A percentile compares a stretch with the other conserved stretches of the same genome.
phyloP scores from a whole-genome alignment of 2,797 vertebrate species.

The Oryzias sinensis region DNA sequence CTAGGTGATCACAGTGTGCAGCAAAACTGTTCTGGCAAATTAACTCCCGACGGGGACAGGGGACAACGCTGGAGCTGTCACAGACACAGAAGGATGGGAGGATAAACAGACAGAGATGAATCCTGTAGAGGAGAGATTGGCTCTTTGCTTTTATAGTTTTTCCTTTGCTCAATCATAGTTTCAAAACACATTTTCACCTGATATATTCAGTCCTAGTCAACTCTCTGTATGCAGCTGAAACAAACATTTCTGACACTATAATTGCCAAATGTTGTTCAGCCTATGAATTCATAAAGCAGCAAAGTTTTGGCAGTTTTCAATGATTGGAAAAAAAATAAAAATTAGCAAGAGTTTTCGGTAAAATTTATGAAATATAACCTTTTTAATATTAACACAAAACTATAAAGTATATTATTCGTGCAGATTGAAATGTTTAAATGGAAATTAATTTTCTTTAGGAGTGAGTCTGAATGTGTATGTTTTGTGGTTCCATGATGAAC shows the following conservation, averaged over 20 bases:
- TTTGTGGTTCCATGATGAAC: too few species aligned
- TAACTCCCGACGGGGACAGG: slow-evolving; percentile 68
- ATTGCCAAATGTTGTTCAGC: slow-evolving; percentile 10
- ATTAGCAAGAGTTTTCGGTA: too few species aligned
- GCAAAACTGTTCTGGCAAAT: slow-evolving; percentile 81
- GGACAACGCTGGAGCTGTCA: slow-evolving; percentile 67
- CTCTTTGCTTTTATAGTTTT: slow-evolving; percentile 9
- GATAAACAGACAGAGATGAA: slow-evolving; percentile 61
- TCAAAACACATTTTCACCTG: slow-evolving; percentile 30
- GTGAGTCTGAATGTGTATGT: too few species aligned
- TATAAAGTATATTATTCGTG: too few species aligned
- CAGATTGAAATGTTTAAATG: too few species aligned
- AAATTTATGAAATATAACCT: too few species aligned
- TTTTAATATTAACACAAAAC: too few species aligned
- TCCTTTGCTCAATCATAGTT: slow-evolving; percentile 13
- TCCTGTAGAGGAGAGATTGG: slow-evolving; percentile 19
- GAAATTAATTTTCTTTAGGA: too few species aligned
- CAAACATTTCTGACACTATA: slow-evolving; percentile 12
- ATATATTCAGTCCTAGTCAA: slow-evolving; percentile 39
- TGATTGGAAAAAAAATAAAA: too few species aligned
- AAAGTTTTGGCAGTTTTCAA: too few species aligned
- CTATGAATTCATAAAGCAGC: slow-evolving; percentile 22
- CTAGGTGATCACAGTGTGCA: slow-evolving; percentile 80
- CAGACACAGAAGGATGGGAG: slow-evolving; percentile 73
- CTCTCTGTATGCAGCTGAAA: slow-evolving; percentile 23